These are phyloP conservation scores for Carlito syrichta DNA, from an alignment of 2,113 vertebrate species.

Conservation along the genomic window DNA sequence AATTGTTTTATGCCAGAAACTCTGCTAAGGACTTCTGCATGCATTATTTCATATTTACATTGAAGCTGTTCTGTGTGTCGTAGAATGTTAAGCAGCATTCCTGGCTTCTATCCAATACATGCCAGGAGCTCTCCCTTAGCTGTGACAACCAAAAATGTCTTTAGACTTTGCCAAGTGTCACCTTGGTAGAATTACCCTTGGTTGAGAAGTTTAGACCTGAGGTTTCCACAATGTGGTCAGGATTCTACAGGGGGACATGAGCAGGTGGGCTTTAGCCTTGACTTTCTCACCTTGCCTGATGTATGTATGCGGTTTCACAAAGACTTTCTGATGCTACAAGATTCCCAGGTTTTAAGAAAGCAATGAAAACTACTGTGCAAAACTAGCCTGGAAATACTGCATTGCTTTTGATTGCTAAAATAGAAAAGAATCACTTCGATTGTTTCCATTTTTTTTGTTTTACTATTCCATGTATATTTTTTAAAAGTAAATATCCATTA, in stretches of 20 bases:
- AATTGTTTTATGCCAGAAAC: neutral
- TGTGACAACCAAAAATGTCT: neutral
- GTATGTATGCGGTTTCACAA: accelerated
- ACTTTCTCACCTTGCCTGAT: neutral
- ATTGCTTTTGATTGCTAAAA: too few species aligned
- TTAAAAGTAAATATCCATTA: neutral
- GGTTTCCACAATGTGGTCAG: neutral
- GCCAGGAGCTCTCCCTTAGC: neutral
- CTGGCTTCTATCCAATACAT: neutral
- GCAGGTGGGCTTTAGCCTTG: neutral
- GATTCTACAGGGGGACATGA: neutral
- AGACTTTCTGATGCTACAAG: neutral
- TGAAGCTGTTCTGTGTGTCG: neutral
- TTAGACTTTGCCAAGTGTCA: neutral
- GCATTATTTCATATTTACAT: neutral
- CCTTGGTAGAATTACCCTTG: neutral
- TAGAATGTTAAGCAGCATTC: neutral
- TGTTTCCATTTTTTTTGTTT: neutral
- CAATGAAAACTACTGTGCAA: accelerated
- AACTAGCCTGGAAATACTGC: too few species aligned
- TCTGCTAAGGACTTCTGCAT: neutral
- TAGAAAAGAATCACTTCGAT: neutral
- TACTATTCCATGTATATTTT: neutral
- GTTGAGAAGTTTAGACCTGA: neutral
- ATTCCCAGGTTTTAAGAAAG: neutral